Evolutionary conservation across 2,797 vertebrate genomes (phyloP), one percentile per base, ranked within the genome.

Genomic region (Poecilia gillii): DNA sequence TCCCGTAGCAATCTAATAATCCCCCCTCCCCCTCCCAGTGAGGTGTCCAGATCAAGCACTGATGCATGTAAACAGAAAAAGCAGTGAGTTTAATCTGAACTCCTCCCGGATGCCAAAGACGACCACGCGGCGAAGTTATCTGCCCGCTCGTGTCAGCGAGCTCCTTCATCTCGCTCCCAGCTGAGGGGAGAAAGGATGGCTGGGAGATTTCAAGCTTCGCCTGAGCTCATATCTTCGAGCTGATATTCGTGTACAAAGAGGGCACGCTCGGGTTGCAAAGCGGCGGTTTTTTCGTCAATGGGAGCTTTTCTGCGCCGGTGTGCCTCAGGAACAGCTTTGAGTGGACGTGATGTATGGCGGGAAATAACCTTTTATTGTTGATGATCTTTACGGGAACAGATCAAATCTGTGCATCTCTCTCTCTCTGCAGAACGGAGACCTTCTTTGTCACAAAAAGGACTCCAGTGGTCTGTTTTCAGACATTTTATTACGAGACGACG

Each of bases 1-100:
- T 68, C 64, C 64, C 36, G 0, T 25, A 66, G 62, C 33, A 39
- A 68, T 41, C 64, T 41, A 41, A 68, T 68, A 39, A 39, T 39
- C 36, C 62, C 36, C 62, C 4, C n/a, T n/a, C 23, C 4, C 33
- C 0, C 39, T n/a, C 20, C 64, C 36, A 13, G 64, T 43, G 36
- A 41, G 36, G 9, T 13, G 64, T 68, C 64, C 64, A 41, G 62
- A 36, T 64, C 62, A 64, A 18, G 8, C 18, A 23, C 18, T 11
- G 41, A 70, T n/a, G 66, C 39, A 70, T 45, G 36, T 45, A 43
- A 70, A n/a, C 66, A 70, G 39, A 70, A 70, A 70, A 45, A 70
- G 23, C 25, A n/a, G 66, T n/a, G 66, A 43, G 66, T n/a, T 41
- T 43, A 45, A 70, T 70, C 39, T 66, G 66, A 70, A 43, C 66